Conservation (phyloP, 2,888 invertebrate genomes). For the Glyphotaelius pellucidus region DNA sequence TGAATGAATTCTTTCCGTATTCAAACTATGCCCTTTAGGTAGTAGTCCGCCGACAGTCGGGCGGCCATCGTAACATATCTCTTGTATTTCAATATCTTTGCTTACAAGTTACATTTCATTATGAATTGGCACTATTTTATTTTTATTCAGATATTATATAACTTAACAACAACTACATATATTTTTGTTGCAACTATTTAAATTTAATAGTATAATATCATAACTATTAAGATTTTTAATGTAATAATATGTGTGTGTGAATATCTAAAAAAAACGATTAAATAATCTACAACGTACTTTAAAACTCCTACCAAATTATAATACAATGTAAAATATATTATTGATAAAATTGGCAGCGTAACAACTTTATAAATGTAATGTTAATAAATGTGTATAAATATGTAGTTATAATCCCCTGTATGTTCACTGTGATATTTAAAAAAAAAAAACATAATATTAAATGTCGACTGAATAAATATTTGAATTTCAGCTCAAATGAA, state of each 20-base stretch:
- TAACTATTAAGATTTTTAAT: constrained; percentile 13
- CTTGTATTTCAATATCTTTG: too few relatives aligned
- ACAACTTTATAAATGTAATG: constrained; percentile 38
- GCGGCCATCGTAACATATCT: too few relatives aligned
- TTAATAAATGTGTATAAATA: constrained; percentile 47
- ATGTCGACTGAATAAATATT: constrained; percentile 50
- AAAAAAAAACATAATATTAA: constrained; percentile 55
- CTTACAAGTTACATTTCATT: background rate
- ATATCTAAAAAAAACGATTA: constrained; percentile 9
- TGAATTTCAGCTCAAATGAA: constrained; percentile 40
- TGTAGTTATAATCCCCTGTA: constrained; percentile 57
- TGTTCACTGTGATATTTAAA: constrained; percentile 65
- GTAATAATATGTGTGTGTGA: constrained; percentile 17
- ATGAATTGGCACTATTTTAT: background rate
- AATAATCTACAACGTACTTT: constrained; percentile 32
- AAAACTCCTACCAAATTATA: constrained; percentile 39
- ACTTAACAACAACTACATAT: background rate
- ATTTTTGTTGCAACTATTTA: constrained; percentile 22
- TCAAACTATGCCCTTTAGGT: too few relatives aligned
- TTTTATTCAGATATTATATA: background rate
- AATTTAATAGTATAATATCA: constrained; percentile 13
- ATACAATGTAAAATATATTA: constrained; percentile 28
- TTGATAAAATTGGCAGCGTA: constrained; percentile 15
- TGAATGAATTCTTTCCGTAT: too few relatives aligned
- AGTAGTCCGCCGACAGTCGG: too few relatives aligned